Evolutionary conservation across 2,797 vertebrate species (phyloP).

Genomic region (Myiotriccus ornatus): DNA sequence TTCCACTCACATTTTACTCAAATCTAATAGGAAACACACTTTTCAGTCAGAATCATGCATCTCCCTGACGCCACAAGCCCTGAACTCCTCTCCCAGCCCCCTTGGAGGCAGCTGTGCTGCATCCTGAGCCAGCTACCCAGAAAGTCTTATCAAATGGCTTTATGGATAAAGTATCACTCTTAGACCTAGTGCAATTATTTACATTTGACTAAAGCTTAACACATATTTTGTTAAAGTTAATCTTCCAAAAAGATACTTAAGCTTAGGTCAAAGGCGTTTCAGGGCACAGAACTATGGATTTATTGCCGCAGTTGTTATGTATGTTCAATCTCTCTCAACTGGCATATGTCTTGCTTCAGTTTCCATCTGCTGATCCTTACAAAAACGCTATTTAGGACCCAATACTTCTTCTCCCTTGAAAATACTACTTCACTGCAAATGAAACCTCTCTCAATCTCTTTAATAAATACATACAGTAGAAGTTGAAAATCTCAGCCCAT

Average conservation of each 20-base stretch:
- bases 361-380: neutral
- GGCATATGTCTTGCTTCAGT: neutral
- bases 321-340: neutral
- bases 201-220: neutral
- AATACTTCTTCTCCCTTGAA: neutral
- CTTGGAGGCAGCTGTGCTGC: neutral
- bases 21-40: neutral
- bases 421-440: neutral
- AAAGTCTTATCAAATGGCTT: neutral
- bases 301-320: neutral
- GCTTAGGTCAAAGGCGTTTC: neutral
- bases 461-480: neutral
- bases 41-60: rapidly evolving
- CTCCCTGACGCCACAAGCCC: neutral
- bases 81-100: neutral
- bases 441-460: neutral
- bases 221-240: neutral
- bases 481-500: neutral
- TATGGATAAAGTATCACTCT: neutral
- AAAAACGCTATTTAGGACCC: neutral
- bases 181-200: neutral
- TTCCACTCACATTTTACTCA: neutral
- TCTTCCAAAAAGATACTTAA: neutral
- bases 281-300: neutral
- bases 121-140: neutral